Evolutionary conservation across 2,888 invertebrate genomes (phyloP).

Genomic region (Dynastes maya): DNA sequence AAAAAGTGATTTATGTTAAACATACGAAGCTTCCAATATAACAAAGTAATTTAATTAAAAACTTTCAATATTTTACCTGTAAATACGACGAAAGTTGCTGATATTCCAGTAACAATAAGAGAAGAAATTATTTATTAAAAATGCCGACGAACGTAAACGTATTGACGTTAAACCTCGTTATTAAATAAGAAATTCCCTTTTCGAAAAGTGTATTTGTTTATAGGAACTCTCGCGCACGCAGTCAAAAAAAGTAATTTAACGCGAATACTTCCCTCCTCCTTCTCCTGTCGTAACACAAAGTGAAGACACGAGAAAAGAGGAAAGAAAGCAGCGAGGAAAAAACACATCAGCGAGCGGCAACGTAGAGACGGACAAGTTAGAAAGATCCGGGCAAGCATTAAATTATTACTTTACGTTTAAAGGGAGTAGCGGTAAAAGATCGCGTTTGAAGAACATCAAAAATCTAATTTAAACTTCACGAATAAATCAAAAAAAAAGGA

Average conservation of each 20-base stretch:
- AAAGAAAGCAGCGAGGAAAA: not conserved
- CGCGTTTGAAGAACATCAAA: slow-evolving; percentile 49
- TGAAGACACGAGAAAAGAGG: not conserved
- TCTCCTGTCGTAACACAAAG: not conserved
- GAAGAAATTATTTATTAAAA: too few species aligned
- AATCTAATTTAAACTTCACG: slow-evolving; percentile 52
- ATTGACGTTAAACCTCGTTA: slow-evolving; percentile 11
- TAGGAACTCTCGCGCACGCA: not conserved
- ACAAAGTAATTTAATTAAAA: too few species aligned
- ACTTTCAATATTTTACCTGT: too few species aligned
- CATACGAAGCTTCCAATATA: too few species aligned
- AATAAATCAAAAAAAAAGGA: slow-evolving; percentile 50
- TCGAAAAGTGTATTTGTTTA: slow-evolving; percentile 19
- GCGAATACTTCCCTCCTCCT: not conserved
- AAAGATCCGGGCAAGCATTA: slow-evolving; percentile 19
- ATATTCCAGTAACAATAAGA: too few species aligned
- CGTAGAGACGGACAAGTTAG: slow-evolving; percentile 33
- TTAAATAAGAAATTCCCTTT: not conserved
- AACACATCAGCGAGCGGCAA: slow-evolving; percentile 15
- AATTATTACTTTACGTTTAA: slow-evolving; percentile 46
- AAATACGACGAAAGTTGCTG: too few species aligned
- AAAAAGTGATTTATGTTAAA: too few species aligned
- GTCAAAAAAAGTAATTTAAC: slow-evolving; percentile 20
- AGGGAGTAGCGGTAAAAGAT: slow-evolving; percentile 42
- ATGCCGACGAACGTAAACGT: not conserved